Conservation (phyloP, 2,113 vertebrate species). For the Galeopterus variegatus region DNA sequence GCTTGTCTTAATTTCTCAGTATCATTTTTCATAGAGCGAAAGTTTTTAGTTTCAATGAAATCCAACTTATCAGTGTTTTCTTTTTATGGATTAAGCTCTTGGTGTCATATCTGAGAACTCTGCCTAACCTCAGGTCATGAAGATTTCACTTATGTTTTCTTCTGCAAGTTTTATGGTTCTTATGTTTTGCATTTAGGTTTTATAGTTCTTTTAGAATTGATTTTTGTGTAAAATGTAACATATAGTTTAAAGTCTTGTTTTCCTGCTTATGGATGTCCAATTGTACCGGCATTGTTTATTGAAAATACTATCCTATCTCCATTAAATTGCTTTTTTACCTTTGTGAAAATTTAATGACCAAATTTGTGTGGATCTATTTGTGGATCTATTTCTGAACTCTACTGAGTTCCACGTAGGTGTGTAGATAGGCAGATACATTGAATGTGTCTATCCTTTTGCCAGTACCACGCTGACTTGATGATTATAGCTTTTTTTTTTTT, state of each 20-base stretch:
- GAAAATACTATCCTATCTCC: neutral
- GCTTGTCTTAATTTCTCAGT: neutral
- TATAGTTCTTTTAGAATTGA: neutral
- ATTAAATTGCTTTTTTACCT: neutral
- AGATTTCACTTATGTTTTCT: neutral
- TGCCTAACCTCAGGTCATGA: neutral
- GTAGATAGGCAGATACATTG: neutral
- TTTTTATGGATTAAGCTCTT: neutral
- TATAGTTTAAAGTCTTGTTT: neutral
- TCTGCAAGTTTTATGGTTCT: neutral
- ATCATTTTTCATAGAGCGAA: neutral
- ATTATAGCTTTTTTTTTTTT: neutral
- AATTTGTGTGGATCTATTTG: neutral
- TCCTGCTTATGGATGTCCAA: neutral
- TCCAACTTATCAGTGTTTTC: neutral
- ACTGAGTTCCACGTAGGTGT: neutral
- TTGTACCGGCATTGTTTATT: neutral
- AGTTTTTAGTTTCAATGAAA: neutral
- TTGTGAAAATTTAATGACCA: neutral
- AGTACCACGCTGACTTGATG: neutral
- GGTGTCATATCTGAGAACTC: neutral
- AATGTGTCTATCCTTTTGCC: neutral
- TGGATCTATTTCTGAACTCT: neutral
- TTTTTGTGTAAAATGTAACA: neutral
- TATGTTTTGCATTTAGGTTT: neutral